Evolutionary conservation across 2,797 vertebrate species (phyloP), one percentile per base, ranked within the genome.

Genomic region (Phrynocephalus guinanensis): DNA sequence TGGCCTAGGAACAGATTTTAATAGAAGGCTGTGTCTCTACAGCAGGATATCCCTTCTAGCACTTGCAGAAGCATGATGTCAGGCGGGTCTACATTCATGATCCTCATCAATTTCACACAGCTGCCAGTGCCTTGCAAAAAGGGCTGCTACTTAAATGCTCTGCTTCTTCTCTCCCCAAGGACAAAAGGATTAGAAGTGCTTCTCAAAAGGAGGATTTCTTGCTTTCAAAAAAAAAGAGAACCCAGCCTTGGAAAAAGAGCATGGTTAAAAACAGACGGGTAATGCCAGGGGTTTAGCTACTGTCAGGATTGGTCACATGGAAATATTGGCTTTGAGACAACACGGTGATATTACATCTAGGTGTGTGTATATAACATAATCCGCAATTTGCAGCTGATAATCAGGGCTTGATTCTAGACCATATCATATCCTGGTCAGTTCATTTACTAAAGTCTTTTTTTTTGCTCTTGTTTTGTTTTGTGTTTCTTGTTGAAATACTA

Each of bases 111-210:
- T 86, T 89, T 71, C 4, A 5, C 13, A 33, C 0, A 10, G 84
- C 72, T 86, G 33, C 50, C 44, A n/a, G 38, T 70, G 30, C 15
- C 9, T 44, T 18, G 11, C 60, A 11, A 80, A 87, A 33, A 68
- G 28, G 30, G 81, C 33, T 44, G 60, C 71, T 82, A 70, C 78
- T 87, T 76, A 80, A 88, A 76, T n/a, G 50, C 3, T 83, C 75
- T 66, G 75, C 52, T 78, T 67, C 33, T 50, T 81, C 30, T 6
- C n/a, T 87, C 81, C 71, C 77, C 76, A 83, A 73, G 60, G 82
- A 86, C 48, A 44, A 75, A 83, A 76, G 26, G 16, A 79, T 73
- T 82, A 89, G 70, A 89, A 87, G 82, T 22, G 50, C 6, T 67
- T 80, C 77, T 86, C 48, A 82, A 72, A 2, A 87, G 83, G 89